Base-by-base conservation (phyloP, 1,140 invertebrate genomes). In the Drosophila melanogaster region DNA sequence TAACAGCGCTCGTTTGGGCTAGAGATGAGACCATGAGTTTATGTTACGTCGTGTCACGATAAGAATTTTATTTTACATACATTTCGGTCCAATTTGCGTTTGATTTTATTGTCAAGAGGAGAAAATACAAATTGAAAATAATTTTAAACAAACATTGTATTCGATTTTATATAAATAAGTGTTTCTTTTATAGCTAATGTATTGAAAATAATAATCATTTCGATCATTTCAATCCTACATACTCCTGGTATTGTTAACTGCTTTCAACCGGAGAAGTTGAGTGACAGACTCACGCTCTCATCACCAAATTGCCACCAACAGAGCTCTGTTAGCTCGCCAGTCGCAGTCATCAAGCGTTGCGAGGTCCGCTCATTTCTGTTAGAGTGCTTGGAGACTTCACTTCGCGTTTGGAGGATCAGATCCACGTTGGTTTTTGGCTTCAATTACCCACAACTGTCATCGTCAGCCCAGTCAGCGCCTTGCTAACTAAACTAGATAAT, bases 381-480 rank as follows among this genome's bases (percentile, higher is more conserved):
- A 74, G 65, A 78, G 80, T 78, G 81, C 77, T 86, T 86, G 81
- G 81, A 86, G 90, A 91, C 90, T 91, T 91, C 90, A 91, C 80
- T 81, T 91, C 81, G 86, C 85, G 84, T 89, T 84, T 87, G 90
- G 79, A 91, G 90, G 90, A 91, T 91, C 89, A 91, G 87, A 86
- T 91, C 81, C 89, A 90, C 90, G 90, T 91, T 89, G 65, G 64
- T 56, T 78, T 77, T 75, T 74, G 58, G 60, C 70, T 74, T 49
- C 71, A 74, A 61, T 38, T 66, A 59, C 67, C 75, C 77, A 83
- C 75, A 65, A 80, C 81, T 80, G 81, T 86, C 71, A 84, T 77
- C 67, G 58, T 81, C 78, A 84, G 47, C 67, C 43, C 15, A 17
- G 6, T 38, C 47, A 62, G 30, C 70, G 56, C 59, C 59, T 65